Conservation (phyloP, 2,113 vertebrate genomes). For the Chamaetylas fuelleborni region DNA sequence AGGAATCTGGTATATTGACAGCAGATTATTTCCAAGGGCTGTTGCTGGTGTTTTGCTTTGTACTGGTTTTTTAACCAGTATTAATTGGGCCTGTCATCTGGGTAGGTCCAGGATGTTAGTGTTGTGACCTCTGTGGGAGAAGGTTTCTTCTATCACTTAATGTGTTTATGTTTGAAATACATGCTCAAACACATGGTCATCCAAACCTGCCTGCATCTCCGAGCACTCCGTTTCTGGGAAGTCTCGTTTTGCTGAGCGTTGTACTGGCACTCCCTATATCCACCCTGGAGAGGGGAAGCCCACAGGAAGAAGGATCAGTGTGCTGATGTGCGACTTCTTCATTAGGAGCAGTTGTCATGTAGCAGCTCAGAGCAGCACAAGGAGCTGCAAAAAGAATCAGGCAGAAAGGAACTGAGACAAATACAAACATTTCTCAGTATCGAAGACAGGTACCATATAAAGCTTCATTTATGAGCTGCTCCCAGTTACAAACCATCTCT, state of each 20-base stretch:
- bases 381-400: neutral
- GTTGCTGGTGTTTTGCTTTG: conserved; percentile 1
- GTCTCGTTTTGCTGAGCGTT: neutral
- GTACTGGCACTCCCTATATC: neutral
- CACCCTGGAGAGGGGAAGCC: neutral
- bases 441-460: conserved; percentile 19
- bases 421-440: neutral
- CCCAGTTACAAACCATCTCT: conserved; percentile 12
- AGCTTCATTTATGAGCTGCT: conserved; percentile 37
- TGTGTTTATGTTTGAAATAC: conserved; percentile 45
- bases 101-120: neutral
- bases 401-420: neutral
- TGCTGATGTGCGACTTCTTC: neutral
- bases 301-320: neutral
- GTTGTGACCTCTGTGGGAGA: conserved; percentile 1
- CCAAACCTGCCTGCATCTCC: neutral
- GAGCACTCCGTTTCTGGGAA: neutral
- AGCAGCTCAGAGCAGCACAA: neutral
- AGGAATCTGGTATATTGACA: neutral
- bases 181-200: neutral
- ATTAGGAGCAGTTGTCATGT: neutral
- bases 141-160: neutral
- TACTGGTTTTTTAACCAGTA: neutral
- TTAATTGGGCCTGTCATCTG: neutral
- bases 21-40: neutral